Evolutionary conservation across 2,888 invertebrate genomes (phyloP).

Genomic region (Tetheella fluctuosa): DNA sequence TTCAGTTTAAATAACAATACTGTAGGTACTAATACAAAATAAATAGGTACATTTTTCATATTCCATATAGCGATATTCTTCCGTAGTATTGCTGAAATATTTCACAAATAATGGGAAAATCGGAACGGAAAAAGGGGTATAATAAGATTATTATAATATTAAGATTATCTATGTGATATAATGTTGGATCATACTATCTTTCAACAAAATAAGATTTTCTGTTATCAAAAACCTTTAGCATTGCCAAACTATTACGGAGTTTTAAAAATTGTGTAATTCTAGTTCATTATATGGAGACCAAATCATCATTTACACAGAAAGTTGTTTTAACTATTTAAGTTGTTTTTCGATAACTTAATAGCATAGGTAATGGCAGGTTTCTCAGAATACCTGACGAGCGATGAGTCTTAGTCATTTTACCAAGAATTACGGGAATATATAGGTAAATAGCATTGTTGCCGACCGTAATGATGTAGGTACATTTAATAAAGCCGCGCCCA

Average conservation of each 20-base stretch:
- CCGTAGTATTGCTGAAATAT: neutral
- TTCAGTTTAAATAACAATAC: constrained; percentile 19
- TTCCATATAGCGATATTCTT: neutral
- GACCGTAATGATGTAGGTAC: neutral
- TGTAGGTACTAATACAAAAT: neutral
- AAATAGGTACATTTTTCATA: neutral
- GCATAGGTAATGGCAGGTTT: no score
- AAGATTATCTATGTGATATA: no score
- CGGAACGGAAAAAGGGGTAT: no score
- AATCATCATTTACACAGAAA: no score
- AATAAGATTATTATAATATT: no score
- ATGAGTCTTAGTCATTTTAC: constrained; percentile 1
- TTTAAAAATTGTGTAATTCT: neutral
- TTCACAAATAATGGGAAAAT: no score
- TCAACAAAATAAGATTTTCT: neutral
- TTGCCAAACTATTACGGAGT: neutral
- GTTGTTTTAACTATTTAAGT: neutral
- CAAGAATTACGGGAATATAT: neutral
- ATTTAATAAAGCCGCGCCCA: constrained; percentile 12
- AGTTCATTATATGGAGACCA: neutral
- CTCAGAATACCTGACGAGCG: neutral
- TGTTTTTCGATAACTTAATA: neutral
- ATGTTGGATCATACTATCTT: no score
- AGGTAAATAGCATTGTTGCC: neutral
- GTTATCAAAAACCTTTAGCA: neutral